Percentiles rank a stretch among this genome's conserved stretches.
Evolutionary conservation across 2,797 vertebrate species (phyloP).

Genomic region (Acanthis flammea): DNA sequence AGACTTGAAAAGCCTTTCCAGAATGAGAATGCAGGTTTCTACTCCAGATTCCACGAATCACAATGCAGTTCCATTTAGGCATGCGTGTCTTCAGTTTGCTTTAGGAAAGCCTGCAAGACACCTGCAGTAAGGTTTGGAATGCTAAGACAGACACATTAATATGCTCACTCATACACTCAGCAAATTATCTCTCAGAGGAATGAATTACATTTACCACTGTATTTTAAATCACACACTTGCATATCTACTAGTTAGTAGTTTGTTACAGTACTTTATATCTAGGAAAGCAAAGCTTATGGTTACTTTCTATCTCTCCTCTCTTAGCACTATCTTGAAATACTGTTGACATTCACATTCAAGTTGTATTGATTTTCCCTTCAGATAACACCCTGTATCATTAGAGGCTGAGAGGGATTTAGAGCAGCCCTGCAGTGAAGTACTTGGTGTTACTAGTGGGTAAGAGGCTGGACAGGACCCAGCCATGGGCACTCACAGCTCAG

Average conservation of each 20-base stretch:
- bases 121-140: background rate
- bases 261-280: background rate
- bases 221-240: background rate
- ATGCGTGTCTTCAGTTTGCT: background rate
- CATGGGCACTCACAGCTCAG: background rate
- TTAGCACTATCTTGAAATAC: background rate
- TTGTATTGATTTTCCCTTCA: background rate
- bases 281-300: background rate
- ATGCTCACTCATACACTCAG: background rate
- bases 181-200: background rate
- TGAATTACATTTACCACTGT: background rate
- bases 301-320: background rate
- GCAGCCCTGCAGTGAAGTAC: background rate
- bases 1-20: background rate
- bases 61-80: background rate
- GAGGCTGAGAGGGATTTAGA: background rate
- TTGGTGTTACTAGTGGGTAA: rapidly evolving
- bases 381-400: background rate
- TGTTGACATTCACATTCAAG: background rate
- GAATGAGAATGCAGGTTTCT: background rate
- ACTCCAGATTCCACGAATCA: background rate
- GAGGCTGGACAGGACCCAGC: background rate
- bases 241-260: background rate
- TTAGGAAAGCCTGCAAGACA: background rate
- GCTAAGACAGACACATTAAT: background rate